These are phyloP conservation scores for Hyperoplus lanceolatus DNA, from an alignment of 2,797 vertebrate genomes.

Conservation along the genomic window DNA sequence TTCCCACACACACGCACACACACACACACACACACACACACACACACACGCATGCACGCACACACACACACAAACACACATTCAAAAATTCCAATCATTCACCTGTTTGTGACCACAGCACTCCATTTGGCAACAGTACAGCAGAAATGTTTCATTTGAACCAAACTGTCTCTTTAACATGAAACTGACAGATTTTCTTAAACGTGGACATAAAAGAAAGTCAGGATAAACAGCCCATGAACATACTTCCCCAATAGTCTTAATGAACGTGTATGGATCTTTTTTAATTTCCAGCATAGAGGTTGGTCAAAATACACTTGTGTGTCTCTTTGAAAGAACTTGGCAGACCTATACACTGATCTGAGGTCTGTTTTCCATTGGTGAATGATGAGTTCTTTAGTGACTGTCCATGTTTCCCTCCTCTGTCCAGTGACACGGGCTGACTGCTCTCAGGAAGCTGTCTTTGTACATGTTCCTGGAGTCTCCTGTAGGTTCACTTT, in stretches of 20 bases:
- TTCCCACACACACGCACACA: not conserved
- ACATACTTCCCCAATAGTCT: conserved; percentile 4
- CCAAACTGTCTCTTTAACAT: not conserved
- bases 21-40: too few species aligned
- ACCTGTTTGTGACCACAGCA: conserved; percentile 4
- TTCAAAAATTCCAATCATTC: not conserved
- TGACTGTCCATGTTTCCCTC: conserved; percentile 6
- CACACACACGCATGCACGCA: too few species aligned
- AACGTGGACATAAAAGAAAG: conserved; percentile 6
- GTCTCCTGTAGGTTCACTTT: conserved; percentile 92
- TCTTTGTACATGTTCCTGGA: conserved; percentile 88
- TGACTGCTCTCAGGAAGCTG: conserved; percentile 80
- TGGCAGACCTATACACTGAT: not conserved
- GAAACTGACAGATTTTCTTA: conserved; percentile 4
- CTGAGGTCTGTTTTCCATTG: conserved; percentile 10
- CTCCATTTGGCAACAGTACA: conserved; percentile 53
- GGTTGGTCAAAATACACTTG: conserved; percentile 12
- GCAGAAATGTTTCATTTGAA: conserved; percentile 18
- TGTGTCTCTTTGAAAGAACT: conserved; percentile 28
- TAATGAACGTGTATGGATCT: conserved; percentile 9
- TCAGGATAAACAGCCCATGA: conserved; percentile 22
- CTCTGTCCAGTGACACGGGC: not conserved
- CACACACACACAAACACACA: too few species aligned
- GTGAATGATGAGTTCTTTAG: conserved; percentile 45
- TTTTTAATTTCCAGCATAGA: conserved; percentile 16